Percentiles rank a stretch among this genome's conserved stretches.
Conservation (phyloP, 2,797 vertebrate species). For the Acropternis orthonyx region DNA sequence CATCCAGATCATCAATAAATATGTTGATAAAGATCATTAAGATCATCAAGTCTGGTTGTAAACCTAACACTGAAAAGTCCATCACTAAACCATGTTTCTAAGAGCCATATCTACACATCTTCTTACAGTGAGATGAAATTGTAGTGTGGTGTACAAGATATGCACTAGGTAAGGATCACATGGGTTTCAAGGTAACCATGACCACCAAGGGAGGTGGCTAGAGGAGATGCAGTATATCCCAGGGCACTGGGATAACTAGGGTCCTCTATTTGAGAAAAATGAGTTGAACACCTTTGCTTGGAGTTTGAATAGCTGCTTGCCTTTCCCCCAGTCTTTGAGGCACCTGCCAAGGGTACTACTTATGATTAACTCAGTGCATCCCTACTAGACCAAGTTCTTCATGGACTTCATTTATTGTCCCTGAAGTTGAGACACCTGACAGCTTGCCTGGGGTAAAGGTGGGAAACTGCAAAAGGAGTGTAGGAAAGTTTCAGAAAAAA, state of each 20-base stretch:
- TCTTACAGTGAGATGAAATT: background rate
- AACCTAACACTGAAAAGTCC: background rate
- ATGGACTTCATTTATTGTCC: background rate
- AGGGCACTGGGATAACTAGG: background rate
- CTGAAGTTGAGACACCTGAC: background rate
- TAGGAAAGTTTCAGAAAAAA: background rate
- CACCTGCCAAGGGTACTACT: background rate
- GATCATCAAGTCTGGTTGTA: background rate
- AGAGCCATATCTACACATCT: accelerated
- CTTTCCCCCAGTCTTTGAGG: background rate
- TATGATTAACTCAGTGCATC: background rate
- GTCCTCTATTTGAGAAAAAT: background rate
- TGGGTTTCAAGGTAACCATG: background rate
- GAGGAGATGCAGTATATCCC: background rate
- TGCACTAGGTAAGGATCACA: background rate
- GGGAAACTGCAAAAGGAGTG: background rate
- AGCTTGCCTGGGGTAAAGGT: background rate
- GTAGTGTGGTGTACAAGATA: background rate
- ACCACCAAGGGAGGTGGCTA: background rate
- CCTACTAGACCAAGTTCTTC: background rate
- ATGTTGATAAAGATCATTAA: background rate
- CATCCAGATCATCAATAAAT: background rate
- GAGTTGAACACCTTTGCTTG: background rate
- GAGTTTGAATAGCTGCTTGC: background rate
- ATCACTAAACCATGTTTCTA: background rate